Evolutionary conservation across 2,113 vertebrate genomes (phyloP), one percentile per base, ranked within the genome.

Genomic region (Puffinus mauretanicus): DNA sequence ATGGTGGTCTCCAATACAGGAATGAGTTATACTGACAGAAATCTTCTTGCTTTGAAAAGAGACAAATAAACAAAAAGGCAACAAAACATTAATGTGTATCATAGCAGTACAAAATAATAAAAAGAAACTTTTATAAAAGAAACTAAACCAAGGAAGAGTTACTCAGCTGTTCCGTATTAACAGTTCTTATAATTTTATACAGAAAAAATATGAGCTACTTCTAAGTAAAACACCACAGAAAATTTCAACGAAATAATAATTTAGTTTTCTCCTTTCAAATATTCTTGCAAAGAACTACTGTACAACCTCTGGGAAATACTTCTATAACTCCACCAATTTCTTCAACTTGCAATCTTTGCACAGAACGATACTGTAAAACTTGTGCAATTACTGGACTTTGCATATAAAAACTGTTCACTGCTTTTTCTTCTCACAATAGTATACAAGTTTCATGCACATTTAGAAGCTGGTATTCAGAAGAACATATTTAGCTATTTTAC

Each of bases 1-100:
- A 97, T 18, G 99, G 99, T 76, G 96, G 86, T 96, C 98, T 99
- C 99, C 99, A 99, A 81, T 98, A 99, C 90, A 99, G 98, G 96
- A 99, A 99, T 34, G 98, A 98, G 92, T 99, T 99, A 96, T 98
- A 99, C 8, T 97, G 90, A 91, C 93, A 97, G 93, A 98, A 97
- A 38, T 99, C 99, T 81, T 95, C 94, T 75, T 92, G 90, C 98
- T 98, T 96, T 84, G 90, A 82, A 75, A 69, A 85, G 49, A 88
- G 90, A 96, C 25, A 88, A 82, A 61, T 11, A 86, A 51, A 82
- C 8, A 90, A 67, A 85, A 66, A 64, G 11, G 32, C 29, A 96
- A 84, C 20, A 70, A 88, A 78, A 90, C 11, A 83, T 70, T 51
- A 94, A 86, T 22, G 34, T 24, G 18, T 8, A 60, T 82, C 21